Percentiles rank a stretch among this genome's conserved stretches.
These are phyloP conservation scores for Scaptomyza reducta DNA, from an alignment of 2,888 invertebrate species.

Conservation along the genomic window DNA sequence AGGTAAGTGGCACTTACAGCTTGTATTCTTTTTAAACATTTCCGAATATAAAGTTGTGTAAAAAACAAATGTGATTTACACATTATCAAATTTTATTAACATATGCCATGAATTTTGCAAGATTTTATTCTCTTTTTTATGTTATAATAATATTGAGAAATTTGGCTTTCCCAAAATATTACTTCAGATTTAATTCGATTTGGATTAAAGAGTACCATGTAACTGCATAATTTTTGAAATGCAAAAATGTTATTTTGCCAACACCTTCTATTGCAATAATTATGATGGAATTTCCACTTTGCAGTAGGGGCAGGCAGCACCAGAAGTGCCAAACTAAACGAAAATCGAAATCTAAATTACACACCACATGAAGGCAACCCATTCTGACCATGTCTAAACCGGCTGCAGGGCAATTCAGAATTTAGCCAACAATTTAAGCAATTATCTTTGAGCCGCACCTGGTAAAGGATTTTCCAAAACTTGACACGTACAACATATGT, in stretches of 20 bases:
- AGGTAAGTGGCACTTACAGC: constrained; percentile 84
- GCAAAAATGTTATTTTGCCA: background rate
- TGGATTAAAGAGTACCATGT: too few species aligned
- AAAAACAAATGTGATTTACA: too few species aligned
- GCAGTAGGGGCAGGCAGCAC: constrained; percentile 10
- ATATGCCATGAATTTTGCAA: too few species aligned
- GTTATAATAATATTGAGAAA: too few species aligned
- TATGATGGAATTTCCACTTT: constrained; percentile 62
- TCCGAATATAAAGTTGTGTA: too few species aligned
- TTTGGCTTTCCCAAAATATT: too few species aligned
- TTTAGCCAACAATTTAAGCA: constrained; percentile 68
- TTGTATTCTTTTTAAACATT: too few species aligned
- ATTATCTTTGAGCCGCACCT: constrained; percentile 63
- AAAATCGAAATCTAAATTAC: constrained; percentile 45
- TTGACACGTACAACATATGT: constrained; percentile 51
- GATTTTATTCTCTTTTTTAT: too few species aligned
- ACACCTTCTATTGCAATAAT: constrained; percentile 40
- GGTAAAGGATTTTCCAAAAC: constrained; percentile 48
- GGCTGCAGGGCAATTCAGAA: constrained; percentile 44
- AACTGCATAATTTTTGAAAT: background rate
- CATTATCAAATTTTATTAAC: too few species aligned
- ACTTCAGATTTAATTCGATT: too few species aligned
- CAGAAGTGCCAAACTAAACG: constrained; percentile 6
- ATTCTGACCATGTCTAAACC: constrained; percentile 24
- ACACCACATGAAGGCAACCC: constrained; percentile 35